These are phyloP conservation scores for Oreochromis tanganicae DNA, from an alignment of 2,113 vertebrate species.

Conservation along the genomic window DNA sequence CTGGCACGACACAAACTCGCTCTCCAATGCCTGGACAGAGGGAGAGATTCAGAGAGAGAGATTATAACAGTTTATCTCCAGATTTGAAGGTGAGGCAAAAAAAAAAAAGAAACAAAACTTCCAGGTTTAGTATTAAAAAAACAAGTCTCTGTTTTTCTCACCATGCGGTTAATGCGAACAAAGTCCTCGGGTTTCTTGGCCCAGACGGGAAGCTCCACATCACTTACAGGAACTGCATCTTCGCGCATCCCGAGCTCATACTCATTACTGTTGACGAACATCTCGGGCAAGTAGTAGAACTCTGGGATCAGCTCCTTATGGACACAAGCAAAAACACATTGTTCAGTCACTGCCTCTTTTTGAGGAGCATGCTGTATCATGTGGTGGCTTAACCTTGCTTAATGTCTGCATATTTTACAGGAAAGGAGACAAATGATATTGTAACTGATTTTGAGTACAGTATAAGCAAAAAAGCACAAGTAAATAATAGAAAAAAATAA, in stretches of 20 bases:
- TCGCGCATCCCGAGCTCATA: slow-evolving; percentile 89
- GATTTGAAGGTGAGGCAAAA: too few species aligned
- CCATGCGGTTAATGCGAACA: slow-evolving; percentile 98
- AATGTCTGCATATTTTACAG: not conserved
- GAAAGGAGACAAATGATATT: not conserved
- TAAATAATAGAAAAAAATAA: not conserved
- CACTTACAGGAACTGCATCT: slow-evolving; percentile 82
- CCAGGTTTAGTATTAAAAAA: not conserved
- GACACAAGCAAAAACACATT: not conserved
- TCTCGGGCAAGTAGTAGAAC: slow-evolving; percentile 98
- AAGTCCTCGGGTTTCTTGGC: slow-evolving; percentile 98
- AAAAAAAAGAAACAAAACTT: not conserved
- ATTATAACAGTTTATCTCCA: not conserved
- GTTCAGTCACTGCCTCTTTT: not conserved
- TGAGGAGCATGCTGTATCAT: not conserved
- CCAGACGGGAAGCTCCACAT: slow-evolving; percentile 93
- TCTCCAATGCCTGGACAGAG: slow-evolving; percentile 86
- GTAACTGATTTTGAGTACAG: not conserved
- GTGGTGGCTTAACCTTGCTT: not conserved
- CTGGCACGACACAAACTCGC: slow-evolving; percentile 97
- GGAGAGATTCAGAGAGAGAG: not conserved
- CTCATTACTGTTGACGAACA: slow-evolving; percentile 97
- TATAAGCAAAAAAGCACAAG: not conserved
- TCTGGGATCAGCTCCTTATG: slow-evolving; percentile 93
- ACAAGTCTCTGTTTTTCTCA: slow-evolving; percentile 55